Percentiles rank a stretch among this genome's conserved stretches.
Conservation (phyloP, 1,140 invertebrate genomes). For the Limonius californicus region DNA sequence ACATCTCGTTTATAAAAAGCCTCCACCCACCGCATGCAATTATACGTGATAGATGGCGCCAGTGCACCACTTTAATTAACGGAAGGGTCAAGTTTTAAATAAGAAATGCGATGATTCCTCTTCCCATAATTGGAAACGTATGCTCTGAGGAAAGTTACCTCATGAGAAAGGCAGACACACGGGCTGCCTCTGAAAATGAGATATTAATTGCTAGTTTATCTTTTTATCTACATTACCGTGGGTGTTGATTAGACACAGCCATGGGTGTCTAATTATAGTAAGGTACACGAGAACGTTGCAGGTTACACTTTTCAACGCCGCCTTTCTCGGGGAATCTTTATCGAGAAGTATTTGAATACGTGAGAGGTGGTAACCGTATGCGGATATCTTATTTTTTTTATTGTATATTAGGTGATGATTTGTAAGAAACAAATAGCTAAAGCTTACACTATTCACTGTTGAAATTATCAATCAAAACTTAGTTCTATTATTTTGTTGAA, state of each 20-base stretch:
- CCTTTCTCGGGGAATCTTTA: neutral
- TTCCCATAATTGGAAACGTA: neutral
- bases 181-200: constrained; percentile 5
- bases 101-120: neutral
- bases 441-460: too few relatives aligned
- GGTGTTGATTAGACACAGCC: constrained; percentile 13
- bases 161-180: constrained; percentile 4
- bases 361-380: neutral
- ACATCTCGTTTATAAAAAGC: too few relatives aligned
- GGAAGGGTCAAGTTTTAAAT: neutral
- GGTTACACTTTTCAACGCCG: neutral
- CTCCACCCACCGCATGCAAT: too few relatives aligned
- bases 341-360: neutral
- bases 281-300: neutral
- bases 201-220: constrained; percentile 13
- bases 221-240: constrained; percentile 14
- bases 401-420: too few relatives aligned
- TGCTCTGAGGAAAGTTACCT: neutral
- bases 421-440: too few relatives aligned
- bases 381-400: too few relatives aligned
- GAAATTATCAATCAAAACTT: too few relatives aligned
- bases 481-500: too few relatives aligned
- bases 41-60: neutral
- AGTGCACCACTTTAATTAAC: constrained; percentile 1
- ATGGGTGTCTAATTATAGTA: constrained; percentile 4